Evolutionary conservation across 2,113 vertebrate genomes (phyloP).

Genomic region (Origma solitaria): DNA sequence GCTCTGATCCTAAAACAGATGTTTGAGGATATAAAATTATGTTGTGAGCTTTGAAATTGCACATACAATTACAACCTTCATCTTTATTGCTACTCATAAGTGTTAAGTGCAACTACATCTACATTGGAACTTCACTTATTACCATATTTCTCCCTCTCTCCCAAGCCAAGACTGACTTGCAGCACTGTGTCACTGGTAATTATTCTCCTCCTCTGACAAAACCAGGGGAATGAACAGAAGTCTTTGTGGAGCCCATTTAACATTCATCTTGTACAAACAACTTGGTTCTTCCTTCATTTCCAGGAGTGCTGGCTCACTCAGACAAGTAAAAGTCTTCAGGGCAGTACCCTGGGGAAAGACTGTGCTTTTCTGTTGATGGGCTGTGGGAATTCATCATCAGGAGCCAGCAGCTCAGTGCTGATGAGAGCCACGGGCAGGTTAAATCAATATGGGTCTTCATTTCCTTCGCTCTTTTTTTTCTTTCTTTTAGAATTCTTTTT

Average conservation of each 20-base stretch:
- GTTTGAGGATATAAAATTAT: conserved; percentile 47
- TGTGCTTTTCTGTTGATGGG: not conserved
- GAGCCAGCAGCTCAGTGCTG: not conserved
- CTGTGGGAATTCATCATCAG: not conserved
- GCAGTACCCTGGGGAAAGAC: not conserved
- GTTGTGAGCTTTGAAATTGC: conserved; percentile 26
- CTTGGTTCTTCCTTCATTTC: not conserved
- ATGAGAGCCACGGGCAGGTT: not conserved
- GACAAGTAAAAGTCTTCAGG: not conserved
- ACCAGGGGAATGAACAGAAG: not conserved
- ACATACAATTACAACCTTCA: conserved; percentile 47
- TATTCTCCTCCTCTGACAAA: not conserved
- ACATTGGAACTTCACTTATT: not conserved
- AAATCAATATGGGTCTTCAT: not conserved
- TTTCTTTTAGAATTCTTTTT: not conserved
- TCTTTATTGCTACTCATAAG: conserved; percentile 60
- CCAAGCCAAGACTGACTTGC: not conserved
- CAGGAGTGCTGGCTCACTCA: not conserved
- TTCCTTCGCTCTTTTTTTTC: not conserved
- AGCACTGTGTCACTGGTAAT: not conserved
- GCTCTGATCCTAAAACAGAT: conserved; percentile 62
- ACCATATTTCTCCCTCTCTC: not conserved
- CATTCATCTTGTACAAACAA: not conserved
- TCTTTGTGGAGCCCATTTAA: not conserved
- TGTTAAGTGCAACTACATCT: conserved; percentile 1